Evolutionary conservation across 2,888 invertebrate genomes (phyloP), one percentile per base, ranked within the genome.

Genomic region (Tetragonula carbonaria): DNA sequence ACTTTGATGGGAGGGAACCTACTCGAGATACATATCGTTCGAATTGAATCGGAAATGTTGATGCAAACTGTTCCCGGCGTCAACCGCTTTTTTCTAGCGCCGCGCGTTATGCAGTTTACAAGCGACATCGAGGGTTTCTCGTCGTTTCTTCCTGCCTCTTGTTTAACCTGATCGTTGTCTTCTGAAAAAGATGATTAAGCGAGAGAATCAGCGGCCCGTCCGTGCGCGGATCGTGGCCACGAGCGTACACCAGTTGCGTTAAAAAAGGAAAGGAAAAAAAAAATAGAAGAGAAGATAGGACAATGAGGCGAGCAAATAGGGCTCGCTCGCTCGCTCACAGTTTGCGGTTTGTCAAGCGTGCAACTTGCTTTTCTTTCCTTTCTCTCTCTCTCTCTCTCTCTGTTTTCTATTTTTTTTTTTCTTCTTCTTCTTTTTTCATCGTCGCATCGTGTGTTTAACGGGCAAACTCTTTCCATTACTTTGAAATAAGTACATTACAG

Each of bases 161-260:
- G 80, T 87, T 88, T 87, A 90, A 89, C 85, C 85, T 85, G 86
- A 84, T 86, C 86, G 87, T 86, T 88, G 86, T 87, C 88, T 75
- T 66, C 67, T 78, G 88, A 90, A 92, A 91, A 90, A 89, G 90
- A 91, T 83, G 89, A 86, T 90, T 86, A 87, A 90, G 87, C 81
- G 86, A 78, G 76, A 73, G 65, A 70, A 70, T 66, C 67, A 65
- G 38, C 67, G 62, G 38, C 23, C 23, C 23, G 23, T 23, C 23
- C 23, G 23, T n/a, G n/a, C n/a, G 38, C 67, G 62, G 38, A 82
- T 77, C 78, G 13, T 33, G 77, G 71, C 65, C 65, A 33, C 53
- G n/a, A 38, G 38, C 53, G 16, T 74, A 86, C 76, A 75, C 73
- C 76, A 55, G 83, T 80, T 84, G 85, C 86, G 88, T 91, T 89